Evolutionary conservation across 2,797 vertebrate genomes (phyloP).

Genomic region (Carduelis carduelis): DNA sequence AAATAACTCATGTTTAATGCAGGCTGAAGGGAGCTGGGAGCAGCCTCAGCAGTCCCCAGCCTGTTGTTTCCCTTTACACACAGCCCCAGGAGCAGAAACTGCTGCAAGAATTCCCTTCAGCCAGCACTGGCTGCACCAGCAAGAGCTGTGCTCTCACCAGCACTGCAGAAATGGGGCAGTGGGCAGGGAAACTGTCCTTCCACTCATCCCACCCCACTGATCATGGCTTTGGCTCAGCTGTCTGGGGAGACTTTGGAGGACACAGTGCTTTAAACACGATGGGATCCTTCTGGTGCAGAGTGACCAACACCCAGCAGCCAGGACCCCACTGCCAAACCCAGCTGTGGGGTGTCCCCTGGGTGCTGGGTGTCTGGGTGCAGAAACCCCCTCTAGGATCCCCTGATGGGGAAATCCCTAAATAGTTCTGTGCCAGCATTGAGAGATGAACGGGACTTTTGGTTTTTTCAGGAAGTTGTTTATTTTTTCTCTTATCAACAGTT

Average conservation of each 20-base stretch:
- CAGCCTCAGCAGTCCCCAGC: background rate
- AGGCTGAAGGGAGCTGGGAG: background rate
- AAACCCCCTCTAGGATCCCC: background rate
- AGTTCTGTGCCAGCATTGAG: background rate
- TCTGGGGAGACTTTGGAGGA: background rate
- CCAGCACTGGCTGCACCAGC: accelerated
- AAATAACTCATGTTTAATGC: background rate
- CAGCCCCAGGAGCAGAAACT: background rate
- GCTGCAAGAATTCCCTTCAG: background rate
- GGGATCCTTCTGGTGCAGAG: accelerated
- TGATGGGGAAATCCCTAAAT: background rate
- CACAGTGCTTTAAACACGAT: background rate
- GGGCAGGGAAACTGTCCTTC: background rate
- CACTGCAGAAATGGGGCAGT: background rate
- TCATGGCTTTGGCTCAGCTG: accelerated
- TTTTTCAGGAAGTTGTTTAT: no score
- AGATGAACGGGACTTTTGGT: background rate
- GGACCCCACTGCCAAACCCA: background rate
- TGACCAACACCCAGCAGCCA: background rate
- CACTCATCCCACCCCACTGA: background rate
- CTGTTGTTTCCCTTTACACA: background rate
- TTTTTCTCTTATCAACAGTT: no score
- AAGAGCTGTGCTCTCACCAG: background rate
- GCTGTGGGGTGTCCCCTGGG: accelerated
- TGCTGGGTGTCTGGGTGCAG: background rate